Evolutionary conservation across 2,888 invertebrate genomes (phyloP).

Genomic region (Masnerella sp.): DNA sequence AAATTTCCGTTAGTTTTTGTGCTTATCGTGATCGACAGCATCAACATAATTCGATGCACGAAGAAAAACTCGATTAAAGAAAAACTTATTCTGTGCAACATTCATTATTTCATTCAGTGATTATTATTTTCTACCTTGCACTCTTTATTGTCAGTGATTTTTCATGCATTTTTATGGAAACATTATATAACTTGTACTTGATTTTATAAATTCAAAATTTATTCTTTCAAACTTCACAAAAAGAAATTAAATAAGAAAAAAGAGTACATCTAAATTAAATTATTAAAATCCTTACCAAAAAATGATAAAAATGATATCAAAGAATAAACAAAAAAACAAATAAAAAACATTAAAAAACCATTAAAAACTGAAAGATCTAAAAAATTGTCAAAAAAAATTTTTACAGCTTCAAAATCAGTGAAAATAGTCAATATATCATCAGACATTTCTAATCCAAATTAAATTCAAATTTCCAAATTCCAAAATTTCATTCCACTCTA

Average conservation of each 20-base stretch:
- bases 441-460: neutral
- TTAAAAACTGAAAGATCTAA: neutral
- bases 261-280: no score
- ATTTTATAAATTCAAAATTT: slow-evolving; percentile 1
- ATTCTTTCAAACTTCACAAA: no score
- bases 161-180: slow-evolving; percentile 21
- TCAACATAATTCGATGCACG: slow-evolving; percentile 38
- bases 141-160: slow-evolving; percentile 5
- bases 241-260: no score
- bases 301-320: no score
- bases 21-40: slow-evolving; percentile 32
- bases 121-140: slow-evolving; percentile 22
- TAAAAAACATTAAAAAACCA: neutral
- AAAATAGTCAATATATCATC: slow-evolving; percentile 19
- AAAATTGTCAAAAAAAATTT: neutral
- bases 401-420: slow-evolving; percentile 19
- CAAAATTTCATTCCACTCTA: neutral
- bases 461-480: neutral
- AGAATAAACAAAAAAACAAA: no score
- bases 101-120: slow-evolving; percentile 15
- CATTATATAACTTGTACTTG: slow-evolving; percentile 3
- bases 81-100: slow-evolving; percentile 17
- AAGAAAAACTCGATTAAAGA: slow-evolving; percentile 42
- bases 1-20: slow-evolving; percentile 54
- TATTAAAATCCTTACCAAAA: no score